phyloP scores from a whole-genome alignment of 1,140 invertebrate genomes.

The Venturia canescens region DNA sequence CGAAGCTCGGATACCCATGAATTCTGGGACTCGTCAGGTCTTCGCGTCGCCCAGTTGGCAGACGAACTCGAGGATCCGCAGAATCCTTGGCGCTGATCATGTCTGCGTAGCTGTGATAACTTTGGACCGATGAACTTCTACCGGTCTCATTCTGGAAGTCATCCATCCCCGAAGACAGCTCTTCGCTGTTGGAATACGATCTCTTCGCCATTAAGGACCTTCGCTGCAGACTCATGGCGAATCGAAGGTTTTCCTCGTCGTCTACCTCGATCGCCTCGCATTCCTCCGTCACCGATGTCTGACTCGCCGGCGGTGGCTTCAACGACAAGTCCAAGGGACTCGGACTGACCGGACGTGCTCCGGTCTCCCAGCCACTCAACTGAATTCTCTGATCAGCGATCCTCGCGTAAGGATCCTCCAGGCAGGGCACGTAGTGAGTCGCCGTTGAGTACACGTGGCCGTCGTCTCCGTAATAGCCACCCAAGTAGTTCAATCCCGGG shows the following conservation, averaged over 20 bases:
- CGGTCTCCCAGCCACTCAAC: slow-evolving; percentile 52
- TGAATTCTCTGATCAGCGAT: slow-evolving; percentile 55
- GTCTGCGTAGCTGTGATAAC: neutral
- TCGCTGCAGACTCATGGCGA: neutral
- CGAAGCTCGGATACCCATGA: slow-evolving; percentile 28
- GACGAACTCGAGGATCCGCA: neutral
- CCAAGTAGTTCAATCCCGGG: slow-evolving; percentile 68
- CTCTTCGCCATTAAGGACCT: neutral
- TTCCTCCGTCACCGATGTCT: slow-evolving; percentile 56
- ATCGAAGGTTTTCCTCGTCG: slow-evolving; percentile 66
- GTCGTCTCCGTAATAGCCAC: slow-evolving; percentile 68
- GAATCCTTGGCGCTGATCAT: neutral
- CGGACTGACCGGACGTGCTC: slow-evolving; percentile 59
- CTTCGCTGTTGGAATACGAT: neutral
- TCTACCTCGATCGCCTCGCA: slow-evolving; percentile 69
- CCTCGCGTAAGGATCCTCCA: slow-evolving; percentile 61
- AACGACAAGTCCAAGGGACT: slow-evolving; percentile 75
- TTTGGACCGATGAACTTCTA: slow-evolving; percentile 1
- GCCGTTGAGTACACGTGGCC: slow-evolving; percentile 59
- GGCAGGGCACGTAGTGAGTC: slow-evolving; percentile 59
- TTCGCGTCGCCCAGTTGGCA: neutral
- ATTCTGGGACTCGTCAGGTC: neutral
- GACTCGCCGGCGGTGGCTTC: slow-evolving; percentile 64
- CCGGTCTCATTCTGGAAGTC: neutral
- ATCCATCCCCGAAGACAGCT: neutral